Evolutionary conservation across 1,140 invertebrate genomes (phyloP).

Genomic region (Hylyphantes graminicola): DNA sequence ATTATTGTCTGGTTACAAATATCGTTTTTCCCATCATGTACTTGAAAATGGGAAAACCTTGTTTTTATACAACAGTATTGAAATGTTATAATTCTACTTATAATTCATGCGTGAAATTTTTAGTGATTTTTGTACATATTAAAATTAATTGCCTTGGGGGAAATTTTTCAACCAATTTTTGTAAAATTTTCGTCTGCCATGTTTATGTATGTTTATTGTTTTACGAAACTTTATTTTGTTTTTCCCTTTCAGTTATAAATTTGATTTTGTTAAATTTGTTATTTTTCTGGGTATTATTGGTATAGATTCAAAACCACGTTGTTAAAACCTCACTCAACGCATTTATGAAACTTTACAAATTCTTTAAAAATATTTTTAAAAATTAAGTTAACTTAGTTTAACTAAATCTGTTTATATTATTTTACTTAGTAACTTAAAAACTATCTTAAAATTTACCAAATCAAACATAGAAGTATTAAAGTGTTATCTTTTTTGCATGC

Average conservation of each 20-base stretch:
- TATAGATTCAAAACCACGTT: conserved; percentile 37
- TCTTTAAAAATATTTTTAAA: too few relatives aligned
- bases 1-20: too few relatives aligned
- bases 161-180: neutral
- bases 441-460: too few relatives aligned
- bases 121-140: neutral
- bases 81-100: conserved; percentile 9
- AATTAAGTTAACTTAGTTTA: too few relatives aligned
- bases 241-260: neutral
- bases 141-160: neutral
- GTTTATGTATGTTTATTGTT: conserved; percentile 18
- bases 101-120: neutral
- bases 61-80: neutral
- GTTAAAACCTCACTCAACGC: conserved; percentile 24
- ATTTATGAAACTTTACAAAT: too few relatives aligned
- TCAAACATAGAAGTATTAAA: too few relatives aligned
- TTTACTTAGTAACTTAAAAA: too few relatives aligned
- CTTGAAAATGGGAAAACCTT: neutral
- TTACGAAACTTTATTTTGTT: conserved; percentile 32
- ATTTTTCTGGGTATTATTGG: neutral
- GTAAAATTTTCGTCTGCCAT: conserved; percentile 1
- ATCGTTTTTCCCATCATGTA: neutral
- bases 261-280: conserved; percentile 44
- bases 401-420: too few relatives aligned
- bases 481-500: too few relatives aligned